Percentiles rank a stretch among this genome's conserved stretches.
These are phyloP conservation scores for Atherinosoma microstoma DNA, from an alignment of 2,797 vertebrate species.

Conservation along the genomic window DNA sequence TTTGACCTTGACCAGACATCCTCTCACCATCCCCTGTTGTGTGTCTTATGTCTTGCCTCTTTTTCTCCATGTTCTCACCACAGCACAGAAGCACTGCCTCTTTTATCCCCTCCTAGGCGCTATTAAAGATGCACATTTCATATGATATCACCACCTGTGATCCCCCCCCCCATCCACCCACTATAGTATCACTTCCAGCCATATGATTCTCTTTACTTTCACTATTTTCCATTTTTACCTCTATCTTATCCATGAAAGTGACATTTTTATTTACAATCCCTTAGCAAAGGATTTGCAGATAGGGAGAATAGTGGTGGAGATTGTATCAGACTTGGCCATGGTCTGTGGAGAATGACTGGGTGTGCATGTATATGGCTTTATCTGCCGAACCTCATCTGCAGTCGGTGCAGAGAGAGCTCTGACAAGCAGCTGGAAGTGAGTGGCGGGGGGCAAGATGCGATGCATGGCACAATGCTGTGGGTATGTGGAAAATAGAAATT, in stretches of 20 bases:
- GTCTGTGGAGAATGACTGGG: conserved; percentile 56
- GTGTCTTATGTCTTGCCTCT: conserved; percentile 37
- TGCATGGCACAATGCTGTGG: conserved; percentile 11
- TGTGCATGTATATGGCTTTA: conserved; percentile 62
- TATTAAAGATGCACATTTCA: conserved; percentile 70
- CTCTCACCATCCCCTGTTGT: conserved; percentile 50
- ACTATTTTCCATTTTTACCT: conserved; percentile 66
- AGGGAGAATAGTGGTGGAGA: conserved; percentile 62
- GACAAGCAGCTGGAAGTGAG: conserved; percentile 41
- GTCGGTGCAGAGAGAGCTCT: conserved; percentile 43
- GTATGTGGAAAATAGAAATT: conserved; percentile 32
- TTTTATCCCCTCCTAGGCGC: conserved; percentile 40
- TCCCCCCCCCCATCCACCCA: conserved; percentile 31
- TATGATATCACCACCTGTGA: conserved; percentile 59
- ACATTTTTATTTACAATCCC: conserved; percentile 78
- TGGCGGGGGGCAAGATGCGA: conserved; percentile 30
- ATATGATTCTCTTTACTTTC: conserved; percentile 62
- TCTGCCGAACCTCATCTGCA: conserved; percentile 62
- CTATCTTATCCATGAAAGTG: conserved; percentile 73
- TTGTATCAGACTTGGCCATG: conserved; percentile 58
- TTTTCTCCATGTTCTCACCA: conserved; percentile 17
- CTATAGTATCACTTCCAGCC: conserved; percentile 57
- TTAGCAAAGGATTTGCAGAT: conserved; percentile 66
- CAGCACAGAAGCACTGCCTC: conserved; percentile 26
- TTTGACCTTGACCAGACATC: conserved; percentile 72